These are phyloP conservation scores for Phylloscopus collybita DNA, from an alignment of 2,797 vertebrate genomes.

Conservation along the genomic window DNA sequence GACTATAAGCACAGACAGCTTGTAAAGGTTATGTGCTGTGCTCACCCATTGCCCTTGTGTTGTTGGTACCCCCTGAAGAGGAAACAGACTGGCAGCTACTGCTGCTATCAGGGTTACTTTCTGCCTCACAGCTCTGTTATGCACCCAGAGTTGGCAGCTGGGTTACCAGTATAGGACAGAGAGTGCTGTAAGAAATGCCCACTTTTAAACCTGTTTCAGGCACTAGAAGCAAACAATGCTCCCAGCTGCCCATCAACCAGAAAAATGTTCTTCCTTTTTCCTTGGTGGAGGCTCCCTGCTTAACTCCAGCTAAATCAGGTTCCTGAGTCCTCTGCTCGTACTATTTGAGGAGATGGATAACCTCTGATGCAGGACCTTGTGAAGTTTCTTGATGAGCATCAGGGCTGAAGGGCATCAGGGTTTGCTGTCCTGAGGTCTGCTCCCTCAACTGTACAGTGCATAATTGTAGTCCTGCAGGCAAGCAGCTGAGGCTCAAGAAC, in stretches of 20 bases:
- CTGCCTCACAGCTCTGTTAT: background rate
- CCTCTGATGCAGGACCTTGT: background rate
- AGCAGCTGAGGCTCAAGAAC: background rate
- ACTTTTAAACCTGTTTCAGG: background rate
- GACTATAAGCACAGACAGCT: background rate
- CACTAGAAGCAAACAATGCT: background rate
- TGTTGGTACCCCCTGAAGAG: background rate
- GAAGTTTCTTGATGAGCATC: background rate
- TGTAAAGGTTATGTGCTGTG: background rate
- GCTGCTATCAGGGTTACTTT: background rate
- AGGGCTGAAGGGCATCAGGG: background rate
- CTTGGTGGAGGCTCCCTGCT: background rate
- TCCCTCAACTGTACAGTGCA: rapidly evolving
- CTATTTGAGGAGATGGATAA: background rate
- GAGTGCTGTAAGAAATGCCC: background rate
- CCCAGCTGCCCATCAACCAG: background rate
- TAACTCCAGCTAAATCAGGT: background rate
- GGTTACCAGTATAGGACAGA: background rate
- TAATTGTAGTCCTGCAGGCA: background rate
- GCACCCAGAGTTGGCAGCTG: background rate
- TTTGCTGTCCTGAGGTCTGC: background rate
- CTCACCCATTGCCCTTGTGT: background rate
- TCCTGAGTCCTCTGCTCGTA: background rate
- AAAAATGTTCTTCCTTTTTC: background rate
- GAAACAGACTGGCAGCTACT: background rate